A percentile compares a stretch with the other conserved stretches of the same genome.
Conservation (phyloP, 2,888 invertebrate genomes). For the Nomada goodeniana region DNA sequence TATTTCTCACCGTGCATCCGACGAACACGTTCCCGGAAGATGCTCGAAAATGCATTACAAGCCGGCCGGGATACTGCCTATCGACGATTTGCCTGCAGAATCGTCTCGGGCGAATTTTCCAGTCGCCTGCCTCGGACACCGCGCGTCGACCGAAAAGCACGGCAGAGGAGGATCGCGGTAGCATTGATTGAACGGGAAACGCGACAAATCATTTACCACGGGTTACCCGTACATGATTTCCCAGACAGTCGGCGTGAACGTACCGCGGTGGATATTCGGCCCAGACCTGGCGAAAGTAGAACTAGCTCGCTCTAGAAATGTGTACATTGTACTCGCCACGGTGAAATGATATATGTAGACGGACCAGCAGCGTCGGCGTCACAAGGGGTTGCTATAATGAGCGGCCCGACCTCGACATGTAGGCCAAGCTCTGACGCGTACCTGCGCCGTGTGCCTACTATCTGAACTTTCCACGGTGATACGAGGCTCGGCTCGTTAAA, state of each 20-base stretch:
- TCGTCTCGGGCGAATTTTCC: too few species aligned
- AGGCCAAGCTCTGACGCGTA: constrained; percentile 79
- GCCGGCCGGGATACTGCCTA: too few species aligned
- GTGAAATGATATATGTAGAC: constrained; percentile 67
- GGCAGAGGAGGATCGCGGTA: too few species aligned
- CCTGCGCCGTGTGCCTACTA: constrained; percentile 57
- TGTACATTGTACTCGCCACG: constrained; percentile 73
- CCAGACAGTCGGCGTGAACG: neutral
- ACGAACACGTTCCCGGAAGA: neutral
- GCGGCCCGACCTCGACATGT: constrained; percentile 80
- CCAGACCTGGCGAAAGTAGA: constrained; percentile 52
- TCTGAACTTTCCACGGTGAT: constrained; percentile 51
- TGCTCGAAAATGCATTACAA: too few species aligned
- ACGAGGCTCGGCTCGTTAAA: constrained; percentile 59
- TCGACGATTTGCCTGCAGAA: too few species aligned
- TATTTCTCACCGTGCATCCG: constrained; percentile 9
- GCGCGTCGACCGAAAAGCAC: too few species aligned
- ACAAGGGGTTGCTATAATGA: constrained; percentile 80
- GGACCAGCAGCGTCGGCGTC: constrained; percentile 65
- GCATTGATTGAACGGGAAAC: neutral
- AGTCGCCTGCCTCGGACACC: too few species aligned
- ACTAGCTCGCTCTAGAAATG: constrained; percentile 61
- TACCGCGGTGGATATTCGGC: constrained; percentile 21
- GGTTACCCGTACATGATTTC: neutral
- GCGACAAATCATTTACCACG: neutral